phyloP scores from a whole-genome alignment of 2,888 invertebrate genomes.

The Tiliacea aurago region DNA sequence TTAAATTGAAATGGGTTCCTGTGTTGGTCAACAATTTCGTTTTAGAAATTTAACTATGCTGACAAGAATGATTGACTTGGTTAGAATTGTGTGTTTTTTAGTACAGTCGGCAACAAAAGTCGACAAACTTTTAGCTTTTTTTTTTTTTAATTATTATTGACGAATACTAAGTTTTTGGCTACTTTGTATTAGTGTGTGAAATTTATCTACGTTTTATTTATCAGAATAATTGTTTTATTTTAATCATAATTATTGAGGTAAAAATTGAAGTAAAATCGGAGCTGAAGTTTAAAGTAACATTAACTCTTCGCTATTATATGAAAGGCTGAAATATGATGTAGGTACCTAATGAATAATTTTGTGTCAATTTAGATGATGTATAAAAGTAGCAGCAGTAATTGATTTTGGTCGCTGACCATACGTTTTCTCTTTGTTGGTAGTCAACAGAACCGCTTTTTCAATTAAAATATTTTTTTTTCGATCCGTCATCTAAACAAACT shows the following conservation, averaged over 20 bases:
- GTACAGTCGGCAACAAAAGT: background rate
- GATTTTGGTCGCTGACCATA: background rate
- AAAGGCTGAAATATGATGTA: background rate
- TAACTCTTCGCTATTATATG: too few relatives aligned
- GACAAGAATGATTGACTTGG: conserved; percentile 1
- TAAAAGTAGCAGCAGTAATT: background rate
- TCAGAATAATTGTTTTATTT: too few relatives aligned
- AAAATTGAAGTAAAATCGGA: background rate
- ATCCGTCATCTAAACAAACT: background rate
- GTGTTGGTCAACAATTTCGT: conserved; percentile 15
- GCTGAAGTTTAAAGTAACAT: background rate
- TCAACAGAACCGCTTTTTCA: background rate
- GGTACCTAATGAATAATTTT: background rate
- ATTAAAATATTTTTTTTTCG: background rate
- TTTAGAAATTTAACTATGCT: conserved; percentile 28
- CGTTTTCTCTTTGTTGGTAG: background rate
- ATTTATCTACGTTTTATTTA: background rate
- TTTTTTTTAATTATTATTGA: background rate
- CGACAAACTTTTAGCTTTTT: background rate
- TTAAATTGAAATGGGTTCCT: conserved; percentile 27
- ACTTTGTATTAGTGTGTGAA: background rate
- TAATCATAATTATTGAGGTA: too few relatives aligned
- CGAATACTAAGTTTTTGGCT: background rate
- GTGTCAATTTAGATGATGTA: too few relatives aligned
- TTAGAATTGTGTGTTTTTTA: background rate